Evolutionary conservation across 37 sponge, comb jelly and placozoan genomes (phyloP), one percentile per base, ranked within the genome.

Genomic region (Eunapius fragilis): DNA sequence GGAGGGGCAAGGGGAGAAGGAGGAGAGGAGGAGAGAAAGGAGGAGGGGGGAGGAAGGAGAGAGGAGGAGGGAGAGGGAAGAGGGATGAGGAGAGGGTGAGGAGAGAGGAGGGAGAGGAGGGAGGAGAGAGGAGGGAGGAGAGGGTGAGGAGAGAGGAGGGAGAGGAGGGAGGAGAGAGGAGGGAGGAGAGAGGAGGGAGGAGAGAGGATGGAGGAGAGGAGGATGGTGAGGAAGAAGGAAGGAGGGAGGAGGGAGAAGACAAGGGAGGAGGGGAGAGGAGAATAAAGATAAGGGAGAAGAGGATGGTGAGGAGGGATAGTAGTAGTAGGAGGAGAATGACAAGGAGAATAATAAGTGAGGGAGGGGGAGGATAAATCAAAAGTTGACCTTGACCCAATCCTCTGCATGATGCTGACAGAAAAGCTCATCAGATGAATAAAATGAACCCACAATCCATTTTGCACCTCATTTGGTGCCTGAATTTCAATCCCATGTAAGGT

Each of bases 101-200:
- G 28, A 6, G 41, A 41, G 41, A 41, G 41, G 41, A 41, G 41
- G 6, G 3, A 3, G 41, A 41, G 41, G 41, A 6, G 6, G 41
- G 41, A 6, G 41, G 6, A 6, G 41, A 6, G 41, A 41, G 41
- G 41, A 41, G 41, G 41, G 41, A 41, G 41, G 41, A 9, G 6
- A 41, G 41, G 3, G 41, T 9, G 6, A 41, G 41, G 3, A 7
- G 71, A 28, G 71, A 3, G 48, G 80, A 17, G 68, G 35, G 35
- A 2, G 48, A 68, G 31, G 85, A 49, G 74, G 76, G 76, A 36
- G 71, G 26, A 31, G 23, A 70, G 70, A n/a, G 25, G n/a, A 38
- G 33, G 71, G 10, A 45, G 86, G 19, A 70, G 41, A 41, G 41
- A 41, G 41, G 6, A 41, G 41, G 6, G 41, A 6, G 6, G 41